phyloP scores from a whole-genome alignment of 2,797 vertebrate genomes.

The Erethizon dorsatum region DNA sequence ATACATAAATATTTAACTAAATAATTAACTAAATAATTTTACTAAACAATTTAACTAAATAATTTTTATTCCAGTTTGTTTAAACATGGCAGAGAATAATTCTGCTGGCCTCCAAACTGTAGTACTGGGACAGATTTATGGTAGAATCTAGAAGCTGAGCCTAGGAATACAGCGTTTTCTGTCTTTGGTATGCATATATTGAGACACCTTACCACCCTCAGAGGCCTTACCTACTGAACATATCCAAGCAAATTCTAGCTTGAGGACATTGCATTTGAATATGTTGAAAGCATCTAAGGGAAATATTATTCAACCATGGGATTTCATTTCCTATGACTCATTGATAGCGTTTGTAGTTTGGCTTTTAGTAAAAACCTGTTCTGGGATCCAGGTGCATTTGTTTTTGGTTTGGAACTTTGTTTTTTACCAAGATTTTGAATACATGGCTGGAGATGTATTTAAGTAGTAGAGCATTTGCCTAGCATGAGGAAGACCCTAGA shows the following conservation, averaged over 20 bases:
- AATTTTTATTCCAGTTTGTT: constrained; percentile 18
- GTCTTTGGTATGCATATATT: constrained; percentile 22
- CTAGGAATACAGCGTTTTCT: background rate
- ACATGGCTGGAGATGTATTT: background rate
- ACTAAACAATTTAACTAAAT: background rate
- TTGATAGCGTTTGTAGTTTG: background rate
- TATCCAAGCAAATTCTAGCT: constrained; percentile 40
- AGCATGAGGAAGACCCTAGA: background rate
- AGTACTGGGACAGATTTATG: background rate
- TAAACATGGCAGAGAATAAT: background rate
- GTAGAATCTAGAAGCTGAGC: constrained; percentile 25
- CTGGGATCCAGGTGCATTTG: background rate
- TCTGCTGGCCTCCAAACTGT: constrained; percentile 32
- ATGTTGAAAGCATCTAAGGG: constrained; percentile 41
- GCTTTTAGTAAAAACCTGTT: background rate
- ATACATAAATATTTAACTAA: constrained; percentile 56
- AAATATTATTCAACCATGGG: constrained; percentile 54
- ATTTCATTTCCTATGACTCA: constrained; percentile 40
- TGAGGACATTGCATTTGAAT: constrained; percentile 37
- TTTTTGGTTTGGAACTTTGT: constrained; percentile 41
- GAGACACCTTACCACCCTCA: background rate
- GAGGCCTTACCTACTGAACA: constrained; percentile 16
- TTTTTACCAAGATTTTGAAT: constrained; percentile 5
- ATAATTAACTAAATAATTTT: background rate
- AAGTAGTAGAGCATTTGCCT: background rate